Evolutionary conservation across 2,113 vertebrate species (phyloP).

Genomic region (Cricetomys ansorgei): DNA sequence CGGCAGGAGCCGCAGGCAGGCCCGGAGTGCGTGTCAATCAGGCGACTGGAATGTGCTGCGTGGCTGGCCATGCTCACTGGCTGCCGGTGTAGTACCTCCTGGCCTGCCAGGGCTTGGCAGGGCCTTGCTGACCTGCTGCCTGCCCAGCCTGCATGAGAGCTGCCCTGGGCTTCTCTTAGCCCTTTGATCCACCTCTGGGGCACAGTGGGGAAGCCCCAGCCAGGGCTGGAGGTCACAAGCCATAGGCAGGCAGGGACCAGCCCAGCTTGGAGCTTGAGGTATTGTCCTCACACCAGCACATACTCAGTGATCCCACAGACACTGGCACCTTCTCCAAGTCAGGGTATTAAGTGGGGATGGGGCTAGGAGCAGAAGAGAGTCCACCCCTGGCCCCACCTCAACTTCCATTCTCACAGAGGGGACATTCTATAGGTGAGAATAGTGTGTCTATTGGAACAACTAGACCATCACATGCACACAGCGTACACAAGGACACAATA

Average conservation of each 20-base stretch:
- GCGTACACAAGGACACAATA: background rate
- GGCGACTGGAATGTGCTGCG: slow-evolving; percentile 90
- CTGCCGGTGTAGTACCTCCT: background rate
- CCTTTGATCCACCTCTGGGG: slow-evolving; percentile 66
- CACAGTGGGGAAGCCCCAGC: slow-evolving; percentile 40
- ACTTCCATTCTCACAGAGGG: background rate
- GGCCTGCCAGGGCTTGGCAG: slow-evolving; percentile 63
- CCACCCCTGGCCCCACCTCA: too few species aligned
- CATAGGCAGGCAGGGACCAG: background rate
- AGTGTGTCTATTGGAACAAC: background rate
- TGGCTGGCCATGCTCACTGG: slow-evolving; percentile 75
- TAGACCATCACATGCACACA: background rate
- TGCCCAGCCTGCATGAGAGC: slow-evolving; percentile 46
- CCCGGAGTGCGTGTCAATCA: slow-evolving; percentile 90
- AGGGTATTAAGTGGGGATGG: background rate
- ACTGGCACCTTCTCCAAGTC: background rate
- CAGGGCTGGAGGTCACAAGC: slow-evolving; percentile 61
- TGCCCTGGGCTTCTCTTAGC: slow-evolving; percentile 73
- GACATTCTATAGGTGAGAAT: background rate
- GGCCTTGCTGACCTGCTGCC: slow-evolving; percentile 71
- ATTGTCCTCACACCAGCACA: background rate
- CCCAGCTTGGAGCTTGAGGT: background rate
- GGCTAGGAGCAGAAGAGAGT: too few species aligned
- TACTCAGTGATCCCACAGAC: background rate
- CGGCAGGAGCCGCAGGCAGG: slow-evolving; percentile 88